These are phyloP conservation scores for Diadumene lineata DNA, from an alignment of 92 coral and sea anemone genomes.

Conservation along the genomic window DNA sequence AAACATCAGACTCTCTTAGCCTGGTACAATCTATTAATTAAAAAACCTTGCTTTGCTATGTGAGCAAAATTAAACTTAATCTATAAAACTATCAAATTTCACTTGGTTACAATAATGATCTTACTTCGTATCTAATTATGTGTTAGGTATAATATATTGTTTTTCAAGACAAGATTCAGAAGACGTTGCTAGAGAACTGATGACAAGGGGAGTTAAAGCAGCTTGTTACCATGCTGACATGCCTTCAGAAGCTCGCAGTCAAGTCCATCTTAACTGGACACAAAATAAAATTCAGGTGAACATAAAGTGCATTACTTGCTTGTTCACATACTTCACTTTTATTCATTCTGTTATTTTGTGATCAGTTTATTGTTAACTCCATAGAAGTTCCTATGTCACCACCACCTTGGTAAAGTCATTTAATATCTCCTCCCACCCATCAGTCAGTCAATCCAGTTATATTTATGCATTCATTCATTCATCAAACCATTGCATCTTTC, in stretches of 20 bases:
- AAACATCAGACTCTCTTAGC: too few relatives aligned
- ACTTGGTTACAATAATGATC: too few relatives aligned
- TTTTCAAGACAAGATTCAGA: constrained; percentile 88
- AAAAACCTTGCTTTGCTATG: too few relatives aligned
- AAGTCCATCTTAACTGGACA: constrained; percentile 86
- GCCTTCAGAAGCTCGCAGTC: constrained; percentile 72
- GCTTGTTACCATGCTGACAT: constrained; percentile 93
- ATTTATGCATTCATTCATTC: background rate
- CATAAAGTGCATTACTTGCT: too few relatives aligned
- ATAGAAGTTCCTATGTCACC: background rate
- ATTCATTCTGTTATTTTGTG: too few relatives aligned
- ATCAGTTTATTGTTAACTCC: too few relatives aligned
- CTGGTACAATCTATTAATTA: too few relatives aligned
- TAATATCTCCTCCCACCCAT: background rate
- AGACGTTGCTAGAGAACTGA: constrained; percentile 64
- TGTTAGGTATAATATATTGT: constrained; percentile 83
- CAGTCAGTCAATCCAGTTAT: background rate
- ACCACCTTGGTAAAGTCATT: background rate
- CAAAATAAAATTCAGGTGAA: constrained; percentile 74
- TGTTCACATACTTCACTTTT: too few relatives aligned
- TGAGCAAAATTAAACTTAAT: too few relatives aligned
- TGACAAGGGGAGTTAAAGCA: constrained; percentile 68
- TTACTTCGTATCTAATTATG: too few relatives aligned
- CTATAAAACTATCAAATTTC: too few relatives aligned
- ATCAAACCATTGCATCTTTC: background rate